Evolutionary conservation across 2,113 vertebrate species (phyloP), one percentile per base, ranked within the genome.

Genomic region (Trematocara nigrifrons): DNA sequence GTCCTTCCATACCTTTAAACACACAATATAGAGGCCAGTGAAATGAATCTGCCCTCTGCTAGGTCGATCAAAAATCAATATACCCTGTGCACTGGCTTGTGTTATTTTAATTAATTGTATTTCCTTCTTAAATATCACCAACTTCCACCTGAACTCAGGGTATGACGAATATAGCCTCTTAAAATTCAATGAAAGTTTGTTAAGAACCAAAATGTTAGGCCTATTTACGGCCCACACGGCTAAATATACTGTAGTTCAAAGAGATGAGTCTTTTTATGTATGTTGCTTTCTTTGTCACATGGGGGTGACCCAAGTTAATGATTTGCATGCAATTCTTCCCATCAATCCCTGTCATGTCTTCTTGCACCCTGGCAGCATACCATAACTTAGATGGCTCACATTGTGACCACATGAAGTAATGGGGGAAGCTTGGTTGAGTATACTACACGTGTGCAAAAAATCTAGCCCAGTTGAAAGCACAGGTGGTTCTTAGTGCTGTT

Each of bases 391-490:
- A 95, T 95, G 93, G 89, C 83, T 95, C 84, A 88, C 95, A 95
- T 96, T 92, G 91, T 92, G 92, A 82, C 84, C 69, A 53, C 93
- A 95, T 96, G 96, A 96, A 94, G 92, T 95, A 96, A 96, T 95
- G 93, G 94, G 93, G 94, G 89, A 88, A 87, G 74, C 92, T 90
- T 84, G 81, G 91, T 78, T 83, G 87, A 88, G 89, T 86, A 56
- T 84, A 94, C 89, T 89, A 89, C 92, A 93, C 86, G 69, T 92
- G 93, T 87, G 64, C 88, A 86, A 90, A 92, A 88, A 66, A 92
- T 91, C 78, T 51, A 88, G 61, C 85, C 86, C 81, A 84, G 85
- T 84, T 79, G 82, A 91, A 86, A 53, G 71, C 89, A 78, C 90
- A 87, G 92, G 89, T 91, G 86, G 80, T 86, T 86, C 77, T 89